Conservation (phyloP, 2,113 vertebrate species). For the Pedetes capensis region DNA sequence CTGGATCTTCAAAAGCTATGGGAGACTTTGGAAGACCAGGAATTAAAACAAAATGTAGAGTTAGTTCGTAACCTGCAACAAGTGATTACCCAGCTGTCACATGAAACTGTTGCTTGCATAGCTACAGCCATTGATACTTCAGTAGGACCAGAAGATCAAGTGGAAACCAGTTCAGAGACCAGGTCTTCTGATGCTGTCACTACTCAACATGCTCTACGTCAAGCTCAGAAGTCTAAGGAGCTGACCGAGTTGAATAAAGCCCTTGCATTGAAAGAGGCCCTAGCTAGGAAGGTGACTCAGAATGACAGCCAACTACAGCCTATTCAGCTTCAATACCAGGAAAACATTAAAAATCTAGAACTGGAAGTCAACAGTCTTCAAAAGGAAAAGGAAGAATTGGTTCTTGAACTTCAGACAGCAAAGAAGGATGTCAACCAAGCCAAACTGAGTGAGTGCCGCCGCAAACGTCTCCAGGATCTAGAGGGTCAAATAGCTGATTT, state of each 20-base stretch:
- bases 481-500: conserved; percentile 91
- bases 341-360: conserved; percentile 88
- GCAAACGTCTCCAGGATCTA: conserved; percentile 93
- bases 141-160: conserved; percentile 61
- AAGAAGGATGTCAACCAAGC: conserved; percentile 95
- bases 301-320: conserved; percentile 91
- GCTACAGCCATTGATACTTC: conserved; percentile 84
- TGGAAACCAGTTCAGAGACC: conserved; percentile 64
- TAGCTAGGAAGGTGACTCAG: conserved; percentile 92
- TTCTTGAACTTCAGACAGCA: conserved; percentile 88
- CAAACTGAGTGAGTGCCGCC: conserved; percentile 92
- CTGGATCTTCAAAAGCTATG: conserved; percentile 90
- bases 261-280: conserved; percentile 91
- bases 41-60: conserved; percentile 90
- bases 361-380: conserved; percentile 88
- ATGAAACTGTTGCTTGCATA: conserved; percentile 86
- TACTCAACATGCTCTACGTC: conserved; percentile 91
- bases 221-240: conserved; percentile 96
- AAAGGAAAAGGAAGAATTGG: conserved; percentile 93
- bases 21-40: conserved; percentile 89
- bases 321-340: conserved; percentile 92
- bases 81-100: conserved; percentile 88
- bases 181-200: conserved; percentile 86
- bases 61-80: conserved; percentile 89
- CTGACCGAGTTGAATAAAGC: conserved; percentile 94